Percentiles rank a stretch among this genome's conserved stretches.
Evolutionary conservation across 2,113 vertebrate species (phyloP).

Genomic region (Catharus bicknelli): DNA sequence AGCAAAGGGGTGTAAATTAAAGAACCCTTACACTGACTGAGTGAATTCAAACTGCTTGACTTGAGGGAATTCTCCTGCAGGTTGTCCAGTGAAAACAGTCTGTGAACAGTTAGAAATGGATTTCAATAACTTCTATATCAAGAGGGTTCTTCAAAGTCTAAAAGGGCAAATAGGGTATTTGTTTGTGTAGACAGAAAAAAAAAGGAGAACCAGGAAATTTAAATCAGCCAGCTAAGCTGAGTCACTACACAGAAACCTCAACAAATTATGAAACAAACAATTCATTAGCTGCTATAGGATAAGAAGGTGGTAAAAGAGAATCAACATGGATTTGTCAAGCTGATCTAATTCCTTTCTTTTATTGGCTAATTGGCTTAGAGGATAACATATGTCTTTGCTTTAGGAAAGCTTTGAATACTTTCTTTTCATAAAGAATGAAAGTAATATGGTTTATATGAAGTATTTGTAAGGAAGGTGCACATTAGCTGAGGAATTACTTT

Average conservation of each 20-base stretch:
- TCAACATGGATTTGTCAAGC: constrained; percentile 54
- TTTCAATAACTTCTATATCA: not conserved
- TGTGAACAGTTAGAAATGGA: not conserved
- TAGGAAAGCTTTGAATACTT: constrained; percentile 11
- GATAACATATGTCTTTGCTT: constrained; percentile 52
- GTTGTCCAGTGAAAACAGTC: not conserved
- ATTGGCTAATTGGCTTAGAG: constrained; percentile 40
- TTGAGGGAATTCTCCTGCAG: not conserved
- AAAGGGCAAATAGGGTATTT: not conserved
- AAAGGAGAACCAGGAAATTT: not conserved
- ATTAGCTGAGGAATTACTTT: not conserved
- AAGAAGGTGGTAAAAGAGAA: constrained; percentile 39
- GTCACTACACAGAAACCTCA: not conserved
- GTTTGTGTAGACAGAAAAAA: not conserved
- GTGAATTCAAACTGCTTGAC: not conserved
- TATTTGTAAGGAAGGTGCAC: not conserved
- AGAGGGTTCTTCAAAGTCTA: not conserved
- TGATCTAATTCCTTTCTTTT: constrained; percentile 54
- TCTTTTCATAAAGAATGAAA: constrained; percentile 2
- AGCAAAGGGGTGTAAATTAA: not conserved
- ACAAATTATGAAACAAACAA: constrained; percentile 51
- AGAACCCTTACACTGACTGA: not conserved
- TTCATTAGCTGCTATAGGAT: constrained; percentile 31
- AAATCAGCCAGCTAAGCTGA: not conserved
- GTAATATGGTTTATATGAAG: not conserved